Evolutionary conservation across 2,797 vertebrate genomes (phyloP).

Genomic region (Acrossocheilus wenchowensis): DNA sequence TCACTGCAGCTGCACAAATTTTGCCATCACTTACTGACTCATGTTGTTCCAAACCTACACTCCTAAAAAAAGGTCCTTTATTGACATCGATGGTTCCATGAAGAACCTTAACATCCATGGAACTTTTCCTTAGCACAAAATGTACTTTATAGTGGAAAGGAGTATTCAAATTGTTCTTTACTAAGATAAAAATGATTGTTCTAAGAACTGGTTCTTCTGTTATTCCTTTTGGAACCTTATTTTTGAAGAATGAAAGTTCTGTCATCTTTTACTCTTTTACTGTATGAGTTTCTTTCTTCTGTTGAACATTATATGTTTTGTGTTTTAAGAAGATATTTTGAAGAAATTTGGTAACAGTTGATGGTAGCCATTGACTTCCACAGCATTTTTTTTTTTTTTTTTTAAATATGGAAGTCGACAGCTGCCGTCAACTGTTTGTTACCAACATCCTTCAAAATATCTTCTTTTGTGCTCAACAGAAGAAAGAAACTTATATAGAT

Average conservation of each 20-base stretch:
- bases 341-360: neutral
- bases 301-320: neutral
- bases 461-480: too few species aligned
- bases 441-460: neutral
- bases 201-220: neutral
- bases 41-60: neutral
- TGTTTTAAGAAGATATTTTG: neutral
- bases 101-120: neutral
- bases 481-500: too few species aligned
- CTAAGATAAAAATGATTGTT: neutral
- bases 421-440: neutral
- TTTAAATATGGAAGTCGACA: neutral
- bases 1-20: neutral
- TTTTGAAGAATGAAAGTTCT: neutral
- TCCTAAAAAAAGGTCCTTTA: neutral
- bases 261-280: neutral
- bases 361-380: neutral
- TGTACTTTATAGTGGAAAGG: neutral
- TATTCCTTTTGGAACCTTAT: neutral
- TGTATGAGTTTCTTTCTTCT: neutral
- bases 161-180: neutral
- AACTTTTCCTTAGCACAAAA: neutral
- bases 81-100: neutral
- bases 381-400: neutral
- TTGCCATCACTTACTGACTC: neutral